These are phyloP conservation scores for Bothrops jararaca DNA, from an alignment of 2,113 vertebrate species.

Conservation along the genomic window DNA sequence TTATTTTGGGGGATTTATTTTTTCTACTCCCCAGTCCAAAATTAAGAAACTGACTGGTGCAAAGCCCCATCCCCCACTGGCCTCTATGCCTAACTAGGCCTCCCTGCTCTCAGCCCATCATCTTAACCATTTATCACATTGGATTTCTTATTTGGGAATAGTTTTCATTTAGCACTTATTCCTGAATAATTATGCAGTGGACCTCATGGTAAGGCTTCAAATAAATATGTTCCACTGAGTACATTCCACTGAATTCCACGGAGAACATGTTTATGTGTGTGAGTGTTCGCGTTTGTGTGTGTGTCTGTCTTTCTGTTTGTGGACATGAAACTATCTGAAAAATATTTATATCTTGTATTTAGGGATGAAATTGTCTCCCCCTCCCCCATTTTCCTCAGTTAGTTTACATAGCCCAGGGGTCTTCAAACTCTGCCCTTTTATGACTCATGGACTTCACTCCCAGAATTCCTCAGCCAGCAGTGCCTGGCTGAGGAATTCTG, in stretches of 20 bases:
- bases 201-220: background rate
- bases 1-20: background rate
- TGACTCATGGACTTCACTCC: too few species aligned
- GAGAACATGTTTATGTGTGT: background rate
- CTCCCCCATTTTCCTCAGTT: background rate
- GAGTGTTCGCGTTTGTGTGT: background rate
- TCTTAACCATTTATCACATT: background rate
- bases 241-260: background rate
- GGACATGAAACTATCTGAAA: background rate
- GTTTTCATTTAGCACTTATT: background rate
- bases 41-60: background rate
- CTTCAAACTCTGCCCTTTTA: too few species aligned
- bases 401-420: background rate
- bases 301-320: background rate
- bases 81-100: background rate
- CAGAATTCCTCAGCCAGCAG: too few species aligned
- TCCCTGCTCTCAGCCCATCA: background rate
- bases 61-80: background rate
- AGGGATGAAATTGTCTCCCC: background rate
- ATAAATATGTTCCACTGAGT: background rate
- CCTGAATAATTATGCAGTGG: background rate
- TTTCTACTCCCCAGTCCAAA: background rate
- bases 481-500: too few species aligned
- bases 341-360: background rate
- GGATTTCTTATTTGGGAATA: background rate